Evolutionary conservation across 2,797 vertebrate species (phyloP), one percentile per base, ranked within the genome.

Genomic region (Melopsittacus undulatus): DNA sequence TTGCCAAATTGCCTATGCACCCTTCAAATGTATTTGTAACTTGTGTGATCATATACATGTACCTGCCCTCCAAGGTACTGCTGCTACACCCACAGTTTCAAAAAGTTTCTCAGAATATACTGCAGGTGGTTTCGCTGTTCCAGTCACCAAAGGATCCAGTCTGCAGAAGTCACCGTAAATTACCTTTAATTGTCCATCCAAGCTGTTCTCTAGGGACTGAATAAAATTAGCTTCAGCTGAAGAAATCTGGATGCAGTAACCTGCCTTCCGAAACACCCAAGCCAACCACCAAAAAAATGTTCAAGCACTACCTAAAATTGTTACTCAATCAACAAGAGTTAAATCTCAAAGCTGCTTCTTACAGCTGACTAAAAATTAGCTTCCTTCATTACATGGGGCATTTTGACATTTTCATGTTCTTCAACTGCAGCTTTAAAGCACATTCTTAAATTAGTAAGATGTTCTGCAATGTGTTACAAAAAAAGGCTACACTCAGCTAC

Each of bases 131-230:
- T 94, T 98, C 78, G 98, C 8, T 6, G 8, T 13, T 69, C 98
- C 98, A 52, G 7, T 29, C 7, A 89, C 87, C 12, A 98, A 89
- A 40, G 98, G 98, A 94, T 99, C 99, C 46, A 99, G 76, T 92
- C 96, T 98, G 92, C 99, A 99, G 97, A 98, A 99, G 96, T 99
- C 98, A 97, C 98, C 99, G 36, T 99, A 95, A 89, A 99, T 82
- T 78, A 99, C 98, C 89, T 98, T 97, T 45, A 99, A 96, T 74
- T 98, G 98, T 82, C 98, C 98, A 88, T 98, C 97, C 91, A 98
- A 68, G 11, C 16, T 95, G 12, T 81, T 86, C 94, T 98, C 97
- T 97, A 99, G 91, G 32, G 96, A 98, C 99, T 99, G 93, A 95
- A 96, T 29, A 81, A 63, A 93, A 94, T 56, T 13, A 70, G 48